A percentile compares a stretch with the other conserved stretches of the same genome.
phyloP scores from a whole-genome alignment of 2,113 vertebrate species.

The pig (Sus scrofa) region T2T-Sscrofa CM000817.6:69895501-69896000 shows the following conservation, averaged over 20 bases:
- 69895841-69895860: not conserved
- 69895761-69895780: fast-evolving
- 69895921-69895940: too few relatives aligned
- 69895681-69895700: fast-evolving
- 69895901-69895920: too few relatives aligned
- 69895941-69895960: too few relatives aligned
- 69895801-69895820: fast-evolving
- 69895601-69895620: fast-evolving
- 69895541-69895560: not conserved
- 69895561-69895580: fast-evolving
- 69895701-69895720: not conserved
- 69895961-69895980: fast-evolving
- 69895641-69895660: fast-evolving
- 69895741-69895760: fast-evolving
- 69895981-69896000: fast-evolving
- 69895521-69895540: fast-evolving
- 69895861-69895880: not conserved
- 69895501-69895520: not conserved
- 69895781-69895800: fast-evolving
- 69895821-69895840: not conserved
- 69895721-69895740: fast-evolving
- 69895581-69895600: too few relatives aligned
- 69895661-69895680: not conserved
- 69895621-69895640: not conserved
- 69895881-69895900: fast-evolving